Evolutionary conservation across 2,888 invertebrate genomes (phyloP).

Genomic region (Sthenelais limicola): DNA sequence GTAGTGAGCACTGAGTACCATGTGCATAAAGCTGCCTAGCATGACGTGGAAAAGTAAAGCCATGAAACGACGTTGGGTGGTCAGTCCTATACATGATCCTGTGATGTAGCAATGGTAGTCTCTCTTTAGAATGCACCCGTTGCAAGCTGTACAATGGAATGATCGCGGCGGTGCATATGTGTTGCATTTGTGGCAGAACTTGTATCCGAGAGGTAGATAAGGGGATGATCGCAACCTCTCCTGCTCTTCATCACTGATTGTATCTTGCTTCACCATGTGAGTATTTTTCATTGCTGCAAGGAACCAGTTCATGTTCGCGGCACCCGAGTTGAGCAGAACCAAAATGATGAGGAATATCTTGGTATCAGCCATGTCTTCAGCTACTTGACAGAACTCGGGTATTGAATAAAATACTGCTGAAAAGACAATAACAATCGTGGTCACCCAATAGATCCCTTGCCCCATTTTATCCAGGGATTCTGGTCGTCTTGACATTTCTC

Average conservation of each 20-base stretch:
- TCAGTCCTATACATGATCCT: conserved; percentile 72
- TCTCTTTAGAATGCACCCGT: conserved; percentile 59
- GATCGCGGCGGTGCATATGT: conserved; percentile 61
- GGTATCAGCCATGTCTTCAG: not conserved
- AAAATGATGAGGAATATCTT: not conserved
- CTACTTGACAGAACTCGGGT: not conserved
- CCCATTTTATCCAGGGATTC: conserved; percentile 2
- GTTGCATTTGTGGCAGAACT: conserved; percentile 58
- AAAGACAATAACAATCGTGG: not conserved
- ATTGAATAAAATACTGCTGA: conserved; percentile 8
- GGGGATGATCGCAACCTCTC: not conserved
- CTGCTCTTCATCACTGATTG: not conserved
- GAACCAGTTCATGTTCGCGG: not conserved
- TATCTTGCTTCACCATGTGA: not conserved
- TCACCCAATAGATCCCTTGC: not conserved
- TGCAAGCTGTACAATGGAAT: conserved; percentile 72
- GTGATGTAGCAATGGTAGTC: conserved; percentile 74
- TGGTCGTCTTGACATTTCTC: not conserved
- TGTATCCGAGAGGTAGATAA: conserved; percentile 52
- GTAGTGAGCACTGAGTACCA: conserved; percentile 58
- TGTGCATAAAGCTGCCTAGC: conserved; percentile 50
- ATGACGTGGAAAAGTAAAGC: conserved; percentile 65
- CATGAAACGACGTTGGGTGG: conserved; percentile 73
- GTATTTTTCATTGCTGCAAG: not conserved
- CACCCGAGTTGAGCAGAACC: not conserved